A percentile compares a stretch with the other conserved stretches of the same genome.
Evolutionary conservation across 2,888 invertebrate genomes (phyloP).

Genomic region (Noctua janthina): DNA sequence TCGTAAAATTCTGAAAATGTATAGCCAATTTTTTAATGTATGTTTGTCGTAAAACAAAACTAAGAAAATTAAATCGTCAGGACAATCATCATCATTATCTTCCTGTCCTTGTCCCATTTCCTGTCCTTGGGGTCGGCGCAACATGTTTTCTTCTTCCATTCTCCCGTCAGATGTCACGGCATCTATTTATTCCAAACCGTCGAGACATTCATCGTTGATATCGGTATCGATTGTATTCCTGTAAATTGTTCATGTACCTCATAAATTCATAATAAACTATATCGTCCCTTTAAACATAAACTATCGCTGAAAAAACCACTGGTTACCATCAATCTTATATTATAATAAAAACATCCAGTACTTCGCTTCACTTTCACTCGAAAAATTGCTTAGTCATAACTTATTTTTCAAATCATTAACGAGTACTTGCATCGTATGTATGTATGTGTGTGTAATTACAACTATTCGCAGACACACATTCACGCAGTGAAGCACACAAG

Average conservation of each 20-base stretch:
- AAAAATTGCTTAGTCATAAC: conserved; percentile 66
- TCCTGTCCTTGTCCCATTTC: no score
- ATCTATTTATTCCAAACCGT: background rate
- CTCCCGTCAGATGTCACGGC: no score
- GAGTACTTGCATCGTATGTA: conserved; percentile 47
- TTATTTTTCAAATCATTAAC: conserved; percentile 70
- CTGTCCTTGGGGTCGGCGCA: no score
- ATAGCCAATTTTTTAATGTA: background rate
- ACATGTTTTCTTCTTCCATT: no score
- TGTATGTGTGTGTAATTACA: conserved; percentile 63
- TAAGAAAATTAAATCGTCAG: background rate
- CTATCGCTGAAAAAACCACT: background rate
- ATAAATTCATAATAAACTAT: background rate
- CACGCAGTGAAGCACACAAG: conserved; percentile 16
- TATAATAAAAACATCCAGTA: conserved; percentile 39
- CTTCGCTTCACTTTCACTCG: conserved; percentile 63
- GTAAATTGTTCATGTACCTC: background rate
- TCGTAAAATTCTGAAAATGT: background rate
- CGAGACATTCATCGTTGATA: background rate
- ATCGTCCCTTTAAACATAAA: background rate
- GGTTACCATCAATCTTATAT: conserved; percentile 21
- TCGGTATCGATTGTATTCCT: background rate
- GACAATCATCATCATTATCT: background rate
- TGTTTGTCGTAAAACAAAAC: background rate
- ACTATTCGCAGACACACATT: conserved; percentile 53